Conservation (phyloP, 1,140 invertebrate species). For the Orussus abietinus region DNA sequence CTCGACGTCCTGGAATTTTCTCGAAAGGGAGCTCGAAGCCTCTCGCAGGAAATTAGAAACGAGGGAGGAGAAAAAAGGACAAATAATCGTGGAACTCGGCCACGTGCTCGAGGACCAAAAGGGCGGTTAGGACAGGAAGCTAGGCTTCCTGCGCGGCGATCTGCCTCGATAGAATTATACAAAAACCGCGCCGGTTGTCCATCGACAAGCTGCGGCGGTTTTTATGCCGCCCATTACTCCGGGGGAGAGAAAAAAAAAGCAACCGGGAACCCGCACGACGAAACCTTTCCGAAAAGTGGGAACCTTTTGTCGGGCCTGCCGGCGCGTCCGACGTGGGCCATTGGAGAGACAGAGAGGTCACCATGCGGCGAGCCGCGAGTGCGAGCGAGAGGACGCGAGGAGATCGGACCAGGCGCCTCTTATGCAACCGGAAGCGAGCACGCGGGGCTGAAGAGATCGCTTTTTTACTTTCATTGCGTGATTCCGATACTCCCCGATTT, state of each 20-base stretch:
- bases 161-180: conserved; percentile 13
- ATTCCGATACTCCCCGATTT: too few species aligned
- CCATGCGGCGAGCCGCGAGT: not conserved
- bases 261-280: conserved; percentile 25
- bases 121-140: too few species aligned
- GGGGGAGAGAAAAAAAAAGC: too few species aligned
- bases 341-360: conserved; percentile 4
- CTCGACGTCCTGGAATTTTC: too few species aligned
- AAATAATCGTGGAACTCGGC: too few species aligned
- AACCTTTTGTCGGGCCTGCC: conserved; percentile 18
- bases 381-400: conserved; percentile 1
- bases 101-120: too few species aligned
- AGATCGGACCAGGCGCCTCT: conserved; percentile 13
- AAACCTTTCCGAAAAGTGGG: conserved; percentile 24
- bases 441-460: too few species aligned
- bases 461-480: too few species aligned
- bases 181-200: conserved; percentile 24
- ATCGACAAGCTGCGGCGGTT: conserved; percentile 20
- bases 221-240: not conserved
- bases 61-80: too few species aligned
- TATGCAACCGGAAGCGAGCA: conserved; percentile 29
- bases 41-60: too few species aligned
- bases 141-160: conserved; percentile 31
- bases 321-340: not conserved
- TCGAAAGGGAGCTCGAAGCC: too few species aligned